Base-by-base conservation (phyloP, 2,888 invertebrate species). In the Pyrrhosoma nymphula region DNA sequence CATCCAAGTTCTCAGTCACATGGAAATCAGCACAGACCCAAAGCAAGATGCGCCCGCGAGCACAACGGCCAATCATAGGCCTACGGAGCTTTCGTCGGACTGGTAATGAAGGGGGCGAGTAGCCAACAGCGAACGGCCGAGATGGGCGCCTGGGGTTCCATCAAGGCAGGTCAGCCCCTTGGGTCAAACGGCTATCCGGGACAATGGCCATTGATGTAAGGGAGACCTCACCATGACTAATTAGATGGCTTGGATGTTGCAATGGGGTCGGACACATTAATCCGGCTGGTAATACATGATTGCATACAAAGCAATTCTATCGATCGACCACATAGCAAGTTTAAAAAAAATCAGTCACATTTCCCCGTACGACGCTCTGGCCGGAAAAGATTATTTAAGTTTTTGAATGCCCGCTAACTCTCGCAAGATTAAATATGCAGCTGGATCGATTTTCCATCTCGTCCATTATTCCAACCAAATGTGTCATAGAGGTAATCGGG, bases 91-190 rank as follows among this genome's bases (percentile, higher is more conserved):
- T 8, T 16, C 35, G 82, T 82, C 35, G 82, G 26, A 35, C 2
- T 30, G 82, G 16, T 35, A 30, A 35, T 82, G 82, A 82, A 14
- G 1, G 47, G 82, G 35, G 82, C 12, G 75, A 6, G 75, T 30
- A 82, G 75, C 75, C 75, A 69, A 26, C 26, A 69, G 23, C 69
- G 69, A 26, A 26, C 69, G 69, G 6, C 75, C 10, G 35, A 82
- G 30, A 82, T 82, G 82, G 69, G 69, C 69, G 69, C 69, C 69
- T 69, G 69, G 69, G 69, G 69, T 69, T 69, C 69, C 69, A 69
- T 69, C 69, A 23, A 69, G 26, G 69, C n/a, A 3, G 10, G 26
- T 69, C 60, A 20, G 69, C 26, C 69, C 69, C 69, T 69, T 26
- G 69, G 69, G 69, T 60, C 69, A 6, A 47, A 69, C 14, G 69